Conservation (phyloP, 2,113 vertebrate species). For the Dolichallabes microphthalmus region DNA sequence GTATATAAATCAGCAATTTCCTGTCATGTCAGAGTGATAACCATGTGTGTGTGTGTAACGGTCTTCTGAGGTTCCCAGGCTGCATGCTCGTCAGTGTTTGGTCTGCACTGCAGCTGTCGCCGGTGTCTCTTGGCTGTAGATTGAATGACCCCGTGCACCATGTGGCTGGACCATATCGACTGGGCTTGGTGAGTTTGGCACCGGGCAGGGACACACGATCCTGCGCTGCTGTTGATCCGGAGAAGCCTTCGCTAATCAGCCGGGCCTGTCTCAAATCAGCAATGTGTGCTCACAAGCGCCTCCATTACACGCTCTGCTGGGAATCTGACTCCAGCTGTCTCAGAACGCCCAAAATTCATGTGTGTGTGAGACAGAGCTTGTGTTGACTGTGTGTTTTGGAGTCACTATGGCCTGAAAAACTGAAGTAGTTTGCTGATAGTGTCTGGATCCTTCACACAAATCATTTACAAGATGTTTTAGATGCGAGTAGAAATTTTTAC, state of each 20-base stretch:
- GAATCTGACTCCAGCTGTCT: slow-evolving; percentile 31
- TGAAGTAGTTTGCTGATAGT: not conserved
- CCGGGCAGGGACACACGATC: slow-evolving; percentile 12
- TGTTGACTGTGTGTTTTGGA: not conserved
- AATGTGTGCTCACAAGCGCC: slow-evolving; percentile 8
- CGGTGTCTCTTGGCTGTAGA: slow-evolving; percentile 27
- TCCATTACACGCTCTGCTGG: slow-evolving; percentile 4
- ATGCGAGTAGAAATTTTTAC: not conserved
- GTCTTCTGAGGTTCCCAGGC: slow-evolving; percentile 27
- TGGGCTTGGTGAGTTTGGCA: slow-evolving; percentile 3
- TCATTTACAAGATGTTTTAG: not conserved
- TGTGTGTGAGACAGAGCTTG: not conserved
- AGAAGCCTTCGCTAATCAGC: slow-evolving; percentile 9
- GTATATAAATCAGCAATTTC: slow-evolving; percentile 46
- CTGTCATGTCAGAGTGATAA: slow-evolving; percentile 40
- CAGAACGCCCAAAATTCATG: not conserved
- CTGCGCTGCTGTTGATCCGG: not conserved
- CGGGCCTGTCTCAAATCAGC: slow-evolving; percentile 35
- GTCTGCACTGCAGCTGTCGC: slow-evolving; percentile 44
- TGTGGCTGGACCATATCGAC: slow-evolving; percentile 7
- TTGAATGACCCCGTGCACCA: not conserved
- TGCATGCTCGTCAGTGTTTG: slow-evolving; percentile 35
- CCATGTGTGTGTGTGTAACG: not conserved
- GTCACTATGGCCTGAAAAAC: not conserved
- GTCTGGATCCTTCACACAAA: not conserved